Conservation (phyloP, 2,888 invertebrate species). For the Pseudococcus longispinus region DNA sequence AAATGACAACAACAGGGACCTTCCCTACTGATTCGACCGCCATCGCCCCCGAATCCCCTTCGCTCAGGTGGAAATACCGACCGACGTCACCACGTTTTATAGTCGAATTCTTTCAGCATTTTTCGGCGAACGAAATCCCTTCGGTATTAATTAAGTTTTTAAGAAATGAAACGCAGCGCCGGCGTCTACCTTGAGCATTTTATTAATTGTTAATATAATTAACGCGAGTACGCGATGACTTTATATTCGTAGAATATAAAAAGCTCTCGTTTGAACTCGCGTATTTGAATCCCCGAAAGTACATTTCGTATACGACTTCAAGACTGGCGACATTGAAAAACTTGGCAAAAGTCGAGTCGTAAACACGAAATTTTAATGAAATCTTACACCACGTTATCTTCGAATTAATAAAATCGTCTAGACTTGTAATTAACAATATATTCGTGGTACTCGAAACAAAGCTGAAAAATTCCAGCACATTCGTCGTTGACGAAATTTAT, state of each 20-base stretch:
- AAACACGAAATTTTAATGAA: slow-evolving; percentile 29
- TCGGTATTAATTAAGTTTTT: slow-evolving; percentile 31
- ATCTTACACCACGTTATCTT: neutral
- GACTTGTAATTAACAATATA: slow-evolving; percentile 18
- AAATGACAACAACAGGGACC: slow-evolving; percentile 48
- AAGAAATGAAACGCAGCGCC: neutral
- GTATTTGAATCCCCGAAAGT: neutral
- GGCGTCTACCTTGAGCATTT: neutral
- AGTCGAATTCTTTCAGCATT: neutral
- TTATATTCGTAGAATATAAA: neutral
- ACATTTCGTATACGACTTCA: neutral
- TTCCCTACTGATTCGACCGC: slow-evolving; percentile 18
- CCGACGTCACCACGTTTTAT: neutral
- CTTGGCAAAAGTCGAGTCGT: neutral
- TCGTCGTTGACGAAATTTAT: neutral
- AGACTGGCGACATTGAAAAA: slow-evolving; percentile 14
- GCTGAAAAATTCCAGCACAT: slow-evolving; percentile 10
- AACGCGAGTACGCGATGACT: neutral
- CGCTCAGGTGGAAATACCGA: neutral
- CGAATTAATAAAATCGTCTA: slow-evolving; percentile 39
- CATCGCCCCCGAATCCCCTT: neutral
- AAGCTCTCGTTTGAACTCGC: neutral
- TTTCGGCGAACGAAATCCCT: neutral
- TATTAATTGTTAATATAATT: slow-evolving; percentile 37
- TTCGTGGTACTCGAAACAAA: neutral